Evolutionary conservation across 2,888 invertebrate species (phyloP).

Genomic region (Mesodorylaimus sp.): DNA sequence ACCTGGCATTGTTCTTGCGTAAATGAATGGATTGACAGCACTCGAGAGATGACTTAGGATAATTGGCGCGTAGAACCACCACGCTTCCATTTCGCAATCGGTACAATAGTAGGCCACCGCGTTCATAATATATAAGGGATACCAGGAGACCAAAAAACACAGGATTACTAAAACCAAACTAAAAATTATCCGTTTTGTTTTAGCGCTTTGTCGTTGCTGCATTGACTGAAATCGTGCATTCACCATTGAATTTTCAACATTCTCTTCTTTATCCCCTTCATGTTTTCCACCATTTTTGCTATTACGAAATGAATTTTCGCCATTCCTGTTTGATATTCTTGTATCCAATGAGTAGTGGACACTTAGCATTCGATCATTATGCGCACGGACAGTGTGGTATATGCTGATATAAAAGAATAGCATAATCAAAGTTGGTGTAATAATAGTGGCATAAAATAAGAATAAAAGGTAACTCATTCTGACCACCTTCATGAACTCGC

Average conservation of each 20-base stretch:
- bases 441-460: not conserved
- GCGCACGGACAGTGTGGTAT: not conserved
- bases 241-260: too few species aligned
- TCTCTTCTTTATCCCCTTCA: too few species aligned
- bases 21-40: not conserved
- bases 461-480: not conserved
- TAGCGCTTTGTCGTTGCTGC: not conserved
- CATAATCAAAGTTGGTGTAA: not conserved
- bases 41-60: not conserved
- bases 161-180: not conserved
- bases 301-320: too few species aligned
- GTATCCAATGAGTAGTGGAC: too few species aligned
- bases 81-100: not conserved
- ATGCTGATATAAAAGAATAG: not conserved
- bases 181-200: not conserved
- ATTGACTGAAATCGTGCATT: too few species aligned
- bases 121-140: not conserved
- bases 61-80: not conserved
- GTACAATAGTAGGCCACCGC: not conserved
- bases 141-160: not conserved
- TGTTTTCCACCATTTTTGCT: not conserved
- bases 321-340: too few species aligned
- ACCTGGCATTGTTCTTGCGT: not conserved
- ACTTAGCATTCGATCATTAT: too few species aligned
- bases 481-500: not conserved